Conservation (phyloP, 2,888 invertebrate genomes). For the Drosophila conformis region DNA sequence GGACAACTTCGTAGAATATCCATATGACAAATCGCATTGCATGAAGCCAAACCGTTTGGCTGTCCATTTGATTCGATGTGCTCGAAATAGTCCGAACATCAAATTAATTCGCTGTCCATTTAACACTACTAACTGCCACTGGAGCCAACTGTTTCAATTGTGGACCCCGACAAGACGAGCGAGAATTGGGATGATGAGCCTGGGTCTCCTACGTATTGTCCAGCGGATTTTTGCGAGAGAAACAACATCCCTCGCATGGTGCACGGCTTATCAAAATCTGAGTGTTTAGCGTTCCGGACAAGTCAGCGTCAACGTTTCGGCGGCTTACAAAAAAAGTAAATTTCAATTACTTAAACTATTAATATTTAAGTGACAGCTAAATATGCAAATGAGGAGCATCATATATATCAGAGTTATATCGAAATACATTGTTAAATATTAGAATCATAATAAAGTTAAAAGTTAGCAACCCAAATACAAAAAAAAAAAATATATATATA, state of each 20-base stretch:
- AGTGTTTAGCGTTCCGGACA: slow-evolving; percentile 63
- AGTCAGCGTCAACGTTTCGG: slow-evolving; percentile 65
- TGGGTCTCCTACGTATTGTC: slow-evolving; percentile 37
- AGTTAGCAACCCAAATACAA: background rate
- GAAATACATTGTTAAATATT: background rate
- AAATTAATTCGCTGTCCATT: slow-evolving; percentile 86
- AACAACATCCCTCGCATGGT: slow-evolving; percentile 50
- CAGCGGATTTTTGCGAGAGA: slow-evolving; percentile 33
- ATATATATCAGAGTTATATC: background rate
- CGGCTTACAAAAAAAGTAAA: background rate
- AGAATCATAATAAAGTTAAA: background rate
- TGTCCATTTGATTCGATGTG: slow-evolving; percentile 87
- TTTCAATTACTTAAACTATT: background rate
- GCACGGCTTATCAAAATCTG: slow-evolving; percentile 45
- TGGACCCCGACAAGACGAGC: background rate
- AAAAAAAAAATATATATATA: no score
- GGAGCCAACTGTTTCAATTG: slow-evolving; percentile 1
- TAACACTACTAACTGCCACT: slow-evolving; percentile 85
- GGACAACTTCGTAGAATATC: slow-evolving; percentile 82
- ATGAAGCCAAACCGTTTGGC: slow-evolving; percentile 86
- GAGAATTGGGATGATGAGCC: slow-evolving; percentile 52
- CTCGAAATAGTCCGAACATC: slow-evolving; percentile 85
- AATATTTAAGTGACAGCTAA: background rate
- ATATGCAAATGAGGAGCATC: background rate
- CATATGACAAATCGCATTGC: slow-evolving; percentile 86